Evolutionary conservation across 2,113 vertebrate species (phyloP).

Genomic region (Panthera leo): DNA sequence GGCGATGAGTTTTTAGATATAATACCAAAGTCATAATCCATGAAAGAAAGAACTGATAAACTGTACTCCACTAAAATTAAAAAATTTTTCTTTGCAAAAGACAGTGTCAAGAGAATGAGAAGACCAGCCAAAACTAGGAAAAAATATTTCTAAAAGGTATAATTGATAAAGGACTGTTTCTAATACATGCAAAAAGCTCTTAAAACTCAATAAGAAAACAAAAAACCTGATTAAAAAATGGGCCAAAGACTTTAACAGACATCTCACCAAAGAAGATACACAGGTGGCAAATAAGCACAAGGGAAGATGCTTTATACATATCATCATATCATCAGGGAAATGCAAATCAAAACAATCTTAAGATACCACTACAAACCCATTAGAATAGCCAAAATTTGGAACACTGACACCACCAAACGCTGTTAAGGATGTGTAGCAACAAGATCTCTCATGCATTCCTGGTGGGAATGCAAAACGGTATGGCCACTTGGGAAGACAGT

Average conservation of each 20-base stretch:
- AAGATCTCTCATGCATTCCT: background rate
- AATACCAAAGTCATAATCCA: background rate
- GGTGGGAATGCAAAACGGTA: background rate
- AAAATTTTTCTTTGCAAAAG: background rate
- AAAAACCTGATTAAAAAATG: background rate
- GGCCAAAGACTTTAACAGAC: background rate
- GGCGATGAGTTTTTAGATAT: background rate
- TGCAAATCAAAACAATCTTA: background rate
- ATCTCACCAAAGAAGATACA: background rate
- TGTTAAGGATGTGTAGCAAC: background rate
- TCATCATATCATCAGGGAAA: background rate
- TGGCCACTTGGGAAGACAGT: background rate
- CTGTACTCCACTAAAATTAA: background rate
- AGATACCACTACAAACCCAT: background rate
- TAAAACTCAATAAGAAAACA: background rate
- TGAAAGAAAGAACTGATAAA: background rate
- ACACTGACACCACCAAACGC: background rate
- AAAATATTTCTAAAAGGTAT: background rate
- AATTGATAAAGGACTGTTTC: background rate
- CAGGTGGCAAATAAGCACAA: background rate
- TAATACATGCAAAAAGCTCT: background rate
- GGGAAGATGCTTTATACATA: background rate
- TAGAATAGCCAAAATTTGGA: background rate
- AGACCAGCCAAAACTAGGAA: background rate
- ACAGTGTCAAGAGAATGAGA: background rate